phyloP scores from a whole-genome alignment of 2,797 vertebrate species.

The Spinibarbus caldwelli region DNA sequence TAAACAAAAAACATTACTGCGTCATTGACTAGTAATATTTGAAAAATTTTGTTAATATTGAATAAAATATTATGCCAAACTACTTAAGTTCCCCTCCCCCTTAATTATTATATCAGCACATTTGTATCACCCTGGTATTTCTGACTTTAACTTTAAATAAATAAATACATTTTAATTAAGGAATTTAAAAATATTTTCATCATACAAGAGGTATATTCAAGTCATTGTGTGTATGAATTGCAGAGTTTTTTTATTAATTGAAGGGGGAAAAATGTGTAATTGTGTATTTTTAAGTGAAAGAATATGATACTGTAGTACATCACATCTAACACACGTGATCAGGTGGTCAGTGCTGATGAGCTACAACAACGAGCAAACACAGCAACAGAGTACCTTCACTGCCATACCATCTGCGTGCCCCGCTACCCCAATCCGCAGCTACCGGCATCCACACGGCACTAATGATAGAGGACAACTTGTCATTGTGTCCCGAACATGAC shows the following conservation, averaged over 20 bases:
- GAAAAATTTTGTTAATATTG: neutral
- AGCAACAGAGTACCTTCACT: neutral
- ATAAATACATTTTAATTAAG: neutral
- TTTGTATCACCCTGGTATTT: neutral
- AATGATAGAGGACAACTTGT: constrained; percentile 58
- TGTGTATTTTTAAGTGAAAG: neutral
- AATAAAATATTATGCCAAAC: neutral
- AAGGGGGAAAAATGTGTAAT: neutral
- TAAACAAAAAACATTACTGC: too few relatives aligned
- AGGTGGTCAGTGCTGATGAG: constrained; percentile 52
- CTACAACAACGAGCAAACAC: constrained; percentile 5
- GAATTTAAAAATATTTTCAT: neutral
- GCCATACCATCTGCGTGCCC: constrained; percentile 54
- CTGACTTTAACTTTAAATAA: neutral
- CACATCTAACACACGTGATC: constrained; percentile 7
- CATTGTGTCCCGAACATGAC: constrained; percentile 48
- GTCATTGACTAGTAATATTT: too few relatives aligned
- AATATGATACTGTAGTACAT: neutral
- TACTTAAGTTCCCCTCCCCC: too few relatives aligned
- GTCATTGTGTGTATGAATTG: neutral
- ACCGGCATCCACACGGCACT: constrained; percentile 29
- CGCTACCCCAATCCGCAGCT: neutral
- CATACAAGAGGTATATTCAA: neutral
- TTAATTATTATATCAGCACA: neutral
- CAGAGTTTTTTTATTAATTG: too few relatives aligned